Base-by-base conservation (phyloP, 2,888 invertebrate species). In the Lasius platythorax region DNA sequence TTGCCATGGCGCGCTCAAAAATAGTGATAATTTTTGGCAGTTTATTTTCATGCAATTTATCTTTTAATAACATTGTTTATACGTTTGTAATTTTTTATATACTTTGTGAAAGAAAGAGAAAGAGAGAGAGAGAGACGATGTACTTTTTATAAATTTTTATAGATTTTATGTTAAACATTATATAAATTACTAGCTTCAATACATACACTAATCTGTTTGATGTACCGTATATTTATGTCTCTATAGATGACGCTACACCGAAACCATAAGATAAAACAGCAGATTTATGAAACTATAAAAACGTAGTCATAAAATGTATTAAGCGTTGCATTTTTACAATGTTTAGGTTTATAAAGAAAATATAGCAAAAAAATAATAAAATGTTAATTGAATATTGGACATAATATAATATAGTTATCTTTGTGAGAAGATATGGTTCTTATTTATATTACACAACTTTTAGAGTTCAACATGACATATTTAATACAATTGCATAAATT, bases 271-370 rank as follows among this genome's bases (percentile, higher is more conserved):
- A 1, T 5, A 2, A 15, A 15, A 68, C 3, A 50, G 11, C 1
- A 30, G n/a, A 70, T 53, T 50, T 50, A 50, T 70, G 5, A 15
- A 46, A 1, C 3, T 50, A 53, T 53, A 70, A 2, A 50, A 68
- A 68, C 30, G 8, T 28, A 18, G 6, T 73, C 40, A 61, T 23
- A 40, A 46, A 2, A 63, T 30, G 43, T 43, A 56, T 63, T 63
- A 12, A 63, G n/a, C 2, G n/a, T 43, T 23, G 12, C 6, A 30
- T n/a, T 74, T n/a, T 74, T 74, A 23, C n/a, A 43, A 74, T 74
- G 1, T 23, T 12, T 8, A 50, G 11, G 28, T 61, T 61, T n/a
- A 43, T n/a, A 46, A 64, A 46, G 30, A 63, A 61, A 64, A 46
- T 23, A 5, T 11, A 64, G n/a, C 15, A 43, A 43, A 43, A 18